Conservation (phyloP, 2,888 invertebrate genomes). For the Hypolimnas misippus region DNA sequence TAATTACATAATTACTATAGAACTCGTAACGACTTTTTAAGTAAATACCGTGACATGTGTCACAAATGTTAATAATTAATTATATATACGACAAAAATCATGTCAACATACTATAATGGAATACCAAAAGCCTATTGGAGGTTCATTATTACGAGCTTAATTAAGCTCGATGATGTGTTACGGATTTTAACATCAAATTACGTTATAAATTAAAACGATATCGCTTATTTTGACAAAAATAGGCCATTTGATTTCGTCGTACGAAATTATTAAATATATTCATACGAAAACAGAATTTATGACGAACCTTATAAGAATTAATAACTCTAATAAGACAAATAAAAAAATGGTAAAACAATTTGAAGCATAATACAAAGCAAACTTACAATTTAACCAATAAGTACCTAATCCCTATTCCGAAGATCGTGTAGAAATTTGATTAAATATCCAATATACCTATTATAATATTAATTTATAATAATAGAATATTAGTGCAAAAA, state of each 20-base stretch:
- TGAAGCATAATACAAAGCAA: too few species aligned
- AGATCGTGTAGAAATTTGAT: too few species aligned
- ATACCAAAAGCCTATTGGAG: constrained; percentile 36
- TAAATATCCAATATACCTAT: too few species aligned
- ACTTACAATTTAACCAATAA: too few species aligned
- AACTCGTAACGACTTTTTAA: neutral
- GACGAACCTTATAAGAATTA: too few species aligned
- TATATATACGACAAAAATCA: constrained; percentile 34
- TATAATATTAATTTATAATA: too few species aligned
- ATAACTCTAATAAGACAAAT: too few species aligned
- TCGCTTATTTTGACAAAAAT: constrained; percentile 21
- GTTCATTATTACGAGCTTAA: constrained; percentile 47
- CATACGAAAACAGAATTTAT: neutral
- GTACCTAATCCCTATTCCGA: too few species aligned
- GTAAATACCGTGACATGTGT: neutral
- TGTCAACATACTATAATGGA: constrained; percentile 39
- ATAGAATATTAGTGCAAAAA: too few species aligned
- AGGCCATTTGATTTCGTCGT: neutral
- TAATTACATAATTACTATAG: neutral
- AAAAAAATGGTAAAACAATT: too few species aligned
- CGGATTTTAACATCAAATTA: constrained; percentile 42
- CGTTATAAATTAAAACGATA: constrained; percentile 38
- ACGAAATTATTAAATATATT: neutral
- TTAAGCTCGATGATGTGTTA: constrained; percentile 47
- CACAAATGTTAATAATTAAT: constrained; percentile 27